Conservation (phyloP, 2,888 invertebrate genomes). For the Helobdella robusta region DNA sequence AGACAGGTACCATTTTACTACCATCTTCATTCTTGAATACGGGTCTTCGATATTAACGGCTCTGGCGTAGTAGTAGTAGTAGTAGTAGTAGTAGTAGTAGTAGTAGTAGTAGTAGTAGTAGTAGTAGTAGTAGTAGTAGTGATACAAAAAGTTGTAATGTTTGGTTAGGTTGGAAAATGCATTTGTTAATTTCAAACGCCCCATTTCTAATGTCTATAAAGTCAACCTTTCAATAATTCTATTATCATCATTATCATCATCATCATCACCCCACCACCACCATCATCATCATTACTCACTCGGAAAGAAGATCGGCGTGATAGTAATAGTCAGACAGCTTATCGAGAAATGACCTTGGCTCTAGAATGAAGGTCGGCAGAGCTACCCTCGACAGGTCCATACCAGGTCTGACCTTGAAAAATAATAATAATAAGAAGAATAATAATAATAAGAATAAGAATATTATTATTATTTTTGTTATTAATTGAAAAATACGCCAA, state of each 20-base stretch:
- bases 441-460: not conserved
- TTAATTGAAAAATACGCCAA: not conserved
- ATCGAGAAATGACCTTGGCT: constrained; percentile 84
- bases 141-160: not conserved
- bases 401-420: constrained; percentile 66
- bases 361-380: constrained; percentile 83
- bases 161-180: no score
- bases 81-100: constrained; percentile 14
- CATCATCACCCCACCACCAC: constrained; percentile 11
- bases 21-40: constrained; percentile 72
- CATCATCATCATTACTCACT: constrained; percentile 54
- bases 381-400: constrained; percentile 91
- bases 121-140: constrained; percentile 16
- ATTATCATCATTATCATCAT: not conserved
- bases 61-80: constrained; percentile 7
- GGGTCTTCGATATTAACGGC: constrained; percentile 77
- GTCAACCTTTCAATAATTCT: not conserved
- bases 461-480: not conserved
- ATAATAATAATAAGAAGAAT: not conserved
- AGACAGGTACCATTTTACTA: constrained; percentile 82
- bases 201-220: not conserved
- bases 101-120: constrained; percentile 16
- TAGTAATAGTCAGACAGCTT: constrained; percentile 87
- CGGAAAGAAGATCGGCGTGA: constrained; percentile 76
- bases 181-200: no score